Evolutionary conservation across 2,113 vertebrate genomes (phyloP).

Genomic region (Dromaius novaehollandiae): DNA sequence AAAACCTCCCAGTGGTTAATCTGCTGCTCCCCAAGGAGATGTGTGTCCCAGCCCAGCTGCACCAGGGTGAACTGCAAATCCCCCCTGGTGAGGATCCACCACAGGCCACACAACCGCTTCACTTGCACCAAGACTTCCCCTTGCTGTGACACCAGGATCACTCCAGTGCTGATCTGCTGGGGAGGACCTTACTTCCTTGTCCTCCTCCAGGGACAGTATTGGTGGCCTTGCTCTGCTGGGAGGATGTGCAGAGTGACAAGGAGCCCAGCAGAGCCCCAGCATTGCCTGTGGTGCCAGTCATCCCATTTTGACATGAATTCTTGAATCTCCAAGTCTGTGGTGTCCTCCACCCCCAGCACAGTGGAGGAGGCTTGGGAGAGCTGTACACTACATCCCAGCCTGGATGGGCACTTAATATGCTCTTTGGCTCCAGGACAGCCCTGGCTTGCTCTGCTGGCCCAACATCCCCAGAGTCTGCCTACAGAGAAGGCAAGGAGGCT

Average conservation of each 20-base stretch:
- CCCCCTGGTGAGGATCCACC: not conserved
- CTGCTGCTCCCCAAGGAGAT: not conserved
- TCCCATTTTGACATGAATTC: not conserved
- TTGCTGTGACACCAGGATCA: not conserved
- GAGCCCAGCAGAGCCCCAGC: not conserved
- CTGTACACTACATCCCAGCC: not conserved
- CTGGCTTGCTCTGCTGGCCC: not conserved
- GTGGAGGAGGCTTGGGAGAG: not conserved
- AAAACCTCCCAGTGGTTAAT: not conserved
- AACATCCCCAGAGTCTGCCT: not conserved
- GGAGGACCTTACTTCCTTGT: not conserved
- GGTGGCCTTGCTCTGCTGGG: not conserved
- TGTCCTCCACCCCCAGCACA: not conserved
- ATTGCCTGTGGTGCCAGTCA: fast-evolving
- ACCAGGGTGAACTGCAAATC: not conserved
- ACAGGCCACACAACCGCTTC: no score
- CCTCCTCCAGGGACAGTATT: not conserved
- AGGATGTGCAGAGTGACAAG: not conserved
- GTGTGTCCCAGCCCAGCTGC: not conserved
- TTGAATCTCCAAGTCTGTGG: not conserved
- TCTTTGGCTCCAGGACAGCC: not conserved
- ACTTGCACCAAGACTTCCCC: not conserved
- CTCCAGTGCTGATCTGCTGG: not conserved
- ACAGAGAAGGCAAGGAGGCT: not conserved
- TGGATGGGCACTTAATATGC: not conserved